Base-by-base conservation (phyloP, 2,888 invertebrate species). In the Megaustenia siamemsis region DNA sequence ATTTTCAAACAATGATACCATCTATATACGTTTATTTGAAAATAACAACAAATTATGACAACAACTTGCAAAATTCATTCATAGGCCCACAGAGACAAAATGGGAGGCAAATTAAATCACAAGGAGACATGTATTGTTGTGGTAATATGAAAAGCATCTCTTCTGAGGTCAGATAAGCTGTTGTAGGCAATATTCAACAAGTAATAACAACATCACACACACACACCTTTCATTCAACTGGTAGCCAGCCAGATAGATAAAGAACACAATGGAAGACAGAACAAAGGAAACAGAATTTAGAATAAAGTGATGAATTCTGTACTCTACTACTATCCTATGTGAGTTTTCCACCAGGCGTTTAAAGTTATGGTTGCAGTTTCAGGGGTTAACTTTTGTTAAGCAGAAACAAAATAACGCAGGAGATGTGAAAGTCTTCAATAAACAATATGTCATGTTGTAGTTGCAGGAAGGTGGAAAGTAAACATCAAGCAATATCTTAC, bases 71-170 rank as follows among this genome's bases (percentile, higher is more conserved):
- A 56, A 18, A 60, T 38, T 56, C 28, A 21, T 77, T 21, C 75
- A 35, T 32, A 35, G 75, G 56, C n/a, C 56, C 10, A 60, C n/a
- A 60, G 56, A 77, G 18, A 38, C 1, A 76, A 6, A 38, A 15
- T 63, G 38, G 66, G 40, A 79, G 28, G 45, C 6, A 77, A 77
- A 56, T 24, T 0, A 12, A 32, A 56, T 56, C 38, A 77, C 38
- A 76, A 32, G 21, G 35, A 77, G 56, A 77, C 76, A 60, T 38
- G 24, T 77, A 24, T 77, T 60, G 40, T 60, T 38, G 12, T 53
- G 32, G 28, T 76, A 53, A 77, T 77, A 77, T 77, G 76, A 77
- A 77, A 77, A 77, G 35, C 76, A 77, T 77, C 76, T 77, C 60
- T 77, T 60, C n/a, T 56, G 76, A 77, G 76, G 76, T 77, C 76